Evolutionary conservation across 53 echinoderm and acorn worm genomes (phyloP), one percentile per base, ranked within the genome.

Genomic region (Actinopyga echinites): DNA sequence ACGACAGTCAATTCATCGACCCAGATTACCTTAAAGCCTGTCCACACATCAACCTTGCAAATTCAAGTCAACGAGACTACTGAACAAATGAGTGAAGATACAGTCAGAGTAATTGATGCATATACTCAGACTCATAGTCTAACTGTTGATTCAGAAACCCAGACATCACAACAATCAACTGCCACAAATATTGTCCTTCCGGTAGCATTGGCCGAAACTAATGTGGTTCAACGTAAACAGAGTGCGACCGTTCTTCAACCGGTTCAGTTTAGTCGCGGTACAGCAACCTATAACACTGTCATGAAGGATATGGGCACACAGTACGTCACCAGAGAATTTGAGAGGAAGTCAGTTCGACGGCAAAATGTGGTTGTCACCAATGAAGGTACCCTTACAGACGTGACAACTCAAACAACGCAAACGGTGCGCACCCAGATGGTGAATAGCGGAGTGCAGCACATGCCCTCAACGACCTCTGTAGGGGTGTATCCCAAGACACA

Each of bases 251-350:
- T 53, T n/a, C 4, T 56, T 19, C 56, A 55, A 30, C 77, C 77
- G 21, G 56, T 26, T 53, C 77, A 77, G 49, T 32, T 12, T 56
- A 77, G 54, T 55, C 26, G 55, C 3, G 77, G 54, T 26, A 77
- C 77, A 56, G 52, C 77, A 26, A 56, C 77, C 3, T 77, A 77
- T 30, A 54, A 53, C 26, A 29, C 77, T 28, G 20, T 55, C 32
- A 54, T 1, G 54, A 77, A 77, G 29, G 77, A 77, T n/a, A 77
- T 77, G 77, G 43, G 74, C 4, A 77, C 77, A 32, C 77, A 77
- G 21, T 77, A 45, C 49, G 32, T 77, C 19, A 77, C 77, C 45
- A 54, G 34, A 31, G 77, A 77, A 55, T 43, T 32, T 55, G 77
- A 45, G 25, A 55, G 33, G 30, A 77, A 49, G 77, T 29, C 30